Conservation (phyloP, 2,113 vertebrate species). For the Pteropus alecto region DNA sequence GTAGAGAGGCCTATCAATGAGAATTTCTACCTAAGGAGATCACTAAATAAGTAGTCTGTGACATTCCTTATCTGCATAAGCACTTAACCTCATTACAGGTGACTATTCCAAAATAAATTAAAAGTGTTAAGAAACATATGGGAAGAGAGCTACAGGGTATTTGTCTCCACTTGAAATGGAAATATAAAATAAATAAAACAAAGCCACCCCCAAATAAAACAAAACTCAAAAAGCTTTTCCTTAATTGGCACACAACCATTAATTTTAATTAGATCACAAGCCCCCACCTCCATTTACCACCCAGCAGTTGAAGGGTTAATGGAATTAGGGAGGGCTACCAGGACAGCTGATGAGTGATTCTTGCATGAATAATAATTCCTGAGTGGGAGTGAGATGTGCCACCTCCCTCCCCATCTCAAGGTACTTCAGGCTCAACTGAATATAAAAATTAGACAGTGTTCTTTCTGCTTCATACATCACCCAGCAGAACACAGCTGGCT, state of each 20-base stretch:
- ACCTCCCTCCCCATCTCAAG: slow-evolving; percentile 38
- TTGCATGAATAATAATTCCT: slow-evolving; percentile 69
- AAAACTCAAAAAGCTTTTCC: slow-evolving; percentile 33
- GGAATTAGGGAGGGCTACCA: slow-evolving; percentile 51
- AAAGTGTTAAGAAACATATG: slow-evolving; percentile 49
- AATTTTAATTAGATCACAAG: slow-evolving; percentile 70
- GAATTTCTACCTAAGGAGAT: slow-evolving; percentile 35
- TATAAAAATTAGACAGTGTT: slow-evolving; percentile 74
- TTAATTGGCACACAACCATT: slow-evolving; percentile 69
- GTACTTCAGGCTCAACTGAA: slow-evolving; percentile 69
- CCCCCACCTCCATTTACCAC: slow-evolving; percentile 48
- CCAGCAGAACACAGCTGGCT: slow-evolving; percentile 60
- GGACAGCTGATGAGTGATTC: slow-evolving; percentile 62
- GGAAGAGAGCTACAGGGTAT: slow-evolving; percentile 58
- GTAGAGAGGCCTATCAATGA: slow-evolving; percentile 32
- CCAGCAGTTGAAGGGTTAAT: slow-evolving; percentile 76
- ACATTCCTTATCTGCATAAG: slow-evolving; percentile 25
- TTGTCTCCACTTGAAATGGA: slow-evolving; percentile 47
- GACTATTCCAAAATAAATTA: slow-evolving; percentile 58
- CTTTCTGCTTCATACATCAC: slow-evolving; percentile 73
- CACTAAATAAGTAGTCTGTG: slow-evolving; percentile 51
- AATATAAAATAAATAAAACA: slow-evolving; percentile 47
- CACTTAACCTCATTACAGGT: slow-evolving; percentile 56
- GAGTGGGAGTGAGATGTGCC: slow-evolving; percentile 60
- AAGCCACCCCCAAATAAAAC: not conserved